phyloP scores from a whole-genome alignment of 2,888 invertebrate species.

The Podabrus alpinus region DNA sequence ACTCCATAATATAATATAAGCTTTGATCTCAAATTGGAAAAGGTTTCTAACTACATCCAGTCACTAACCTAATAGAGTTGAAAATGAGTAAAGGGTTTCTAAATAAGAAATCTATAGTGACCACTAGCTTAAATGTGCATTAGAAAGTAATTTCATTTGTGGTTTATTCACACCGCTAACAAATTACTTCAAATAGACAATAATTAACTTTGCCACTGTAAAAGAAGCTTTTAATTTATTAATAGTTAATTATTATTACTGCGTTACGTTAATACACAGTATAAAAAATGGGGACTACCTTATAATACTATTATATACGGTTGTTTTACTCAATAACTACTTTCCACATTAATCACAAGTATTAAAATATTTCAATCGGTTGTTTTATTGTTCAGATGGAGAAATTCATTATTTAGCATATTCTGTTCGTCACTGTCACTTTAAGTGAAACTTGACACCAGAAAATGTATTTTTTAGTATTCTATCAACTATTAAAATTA shows the following conservation, averaged over 20 bases:
- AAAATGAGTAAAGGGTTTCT: constrained; percentile 37
- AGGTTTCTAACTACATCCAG: constrained; percentile 36
- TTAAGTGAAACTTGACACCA: too few species aligned
- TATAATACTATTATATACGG: background rate
- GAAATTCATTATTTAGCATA: too few species aligned
- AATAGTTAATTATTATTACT: background rate
- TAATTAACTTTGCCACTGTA: constrained; percentile 16
- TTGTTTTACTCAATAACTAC: background rate
- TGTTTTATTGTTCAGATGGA: too few species aligned
- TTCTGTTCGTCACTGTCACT: too few species aligned
- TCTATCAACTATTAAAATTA: too few species aligned
- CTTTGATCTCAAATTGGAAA: constrained; percentile 25
- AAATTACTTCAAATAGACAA: constrained; percentile 8
- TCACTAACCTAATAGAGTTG: constrained; percentile 35
- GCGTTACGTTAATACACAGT: background rate
- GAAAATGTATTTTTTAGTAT: too few species aligned
- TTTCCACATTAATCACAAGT: too few species aligned
- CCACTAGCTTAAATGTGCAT: constrained; percentile 16
- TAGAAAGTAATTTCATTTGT: constrained; percentile 16
- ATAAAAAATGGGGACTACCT: background rate
- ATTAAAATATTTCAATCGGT: too few species aligned
- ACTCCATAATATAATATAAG: background rate
- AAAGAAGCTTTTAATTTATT: constrained; percentile 6
- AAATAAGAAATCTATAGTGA: constrained; percentile 30
- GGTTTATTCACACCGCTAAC: constrained; percentile 18